These are phyloP conservation scores for Coryphaenoides rupestris DNA, from an alignment of 2,113 vertebrate species.

Conservation along the genomic window DNA sequence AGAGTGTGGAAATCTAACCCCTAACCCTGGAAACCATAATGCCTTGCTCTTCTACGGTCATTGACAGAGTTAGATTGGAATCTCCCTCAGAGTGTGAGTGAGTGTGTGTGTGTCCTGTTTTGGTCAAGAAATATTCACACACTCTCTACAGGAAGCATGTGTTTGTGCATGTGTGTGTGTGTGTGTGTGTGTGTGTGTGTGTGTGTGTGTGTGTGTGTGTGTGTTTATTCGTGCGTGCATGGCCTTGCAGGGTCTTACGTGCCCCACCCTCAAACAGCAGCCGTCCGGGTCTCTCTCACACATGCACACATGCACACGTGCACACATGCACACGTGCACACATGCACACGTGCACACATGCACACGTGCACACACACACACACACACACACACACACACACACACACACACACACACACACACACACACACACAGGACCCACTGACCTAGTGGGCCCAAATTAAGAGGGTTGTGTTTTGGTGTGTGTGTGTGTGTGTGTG, in stretches of 20 bases:
- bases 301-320: background rate
- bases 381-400: background rate
- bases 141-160: background rate
- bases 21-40: no score
- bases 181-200: background rate
- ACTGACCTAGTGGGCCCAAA: constrained; percentile 41
- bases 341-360: background rate
- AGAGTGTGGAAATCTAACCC: no score
- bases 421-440: constrained; percentile 11
- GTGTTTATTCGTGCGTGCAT: background rate
- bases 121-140: no score
- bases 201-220: background rate
- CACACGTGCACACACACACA: background rate
- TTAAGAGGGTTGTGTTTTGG: constrained; percentile 13
- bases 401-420: background rate
- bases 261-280: background rate
- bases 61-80: no score
- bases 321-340: background rate
- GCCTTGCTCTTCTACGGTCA: no score
- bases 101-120: no score
- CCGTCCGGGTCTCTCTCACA: background rate
- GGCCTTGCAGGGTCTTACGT: background rate
- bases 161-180: background rate
- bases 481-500: no score
- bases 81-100: no score